Conservation (phyloP, 2,113 vertebrate species). For the Thamnophis sirtalis region DNA sequence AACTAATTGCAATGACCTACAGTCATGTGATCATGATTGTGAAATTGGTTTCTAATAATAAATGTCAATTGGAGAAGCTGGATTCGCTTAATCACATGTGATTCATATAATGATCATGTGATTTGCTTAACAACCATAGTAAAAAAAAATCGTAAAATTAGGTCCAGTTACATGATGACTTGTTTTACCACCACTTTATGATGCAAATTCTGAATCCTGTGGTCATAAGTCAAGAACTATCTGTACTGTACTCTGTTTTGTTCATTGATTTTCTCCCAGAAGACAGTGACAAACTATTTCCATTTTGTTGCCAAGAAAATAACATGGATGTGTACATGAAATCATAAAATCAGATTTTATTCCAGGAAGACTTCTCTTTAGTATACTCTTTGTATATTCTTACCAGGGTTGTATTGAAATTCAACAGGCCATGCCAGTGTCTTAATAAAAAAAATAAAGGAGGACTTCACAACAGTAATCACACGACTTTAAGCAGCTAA, state of each 20-base stretch:
- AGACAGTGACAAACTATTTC: background rate
- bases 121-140: background rate
- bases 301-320: background rate
- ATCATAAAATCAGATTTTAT: background rate
- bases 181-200: background rate
- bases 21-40: background rate
- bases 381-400: background rate
- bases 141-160: background rate
- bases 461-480: background rate
- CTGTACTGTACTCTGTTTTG: background rate
- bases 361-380: background rate
- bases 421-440: background rate
- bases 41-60: background rate
- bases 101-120: background rate
- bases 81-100: background rate
- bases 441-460: background rate
- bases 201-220: background rate
- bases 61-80: background rate
- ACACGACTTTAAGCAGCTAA: background rate
- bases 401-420: background rate
- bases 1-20: background rate
- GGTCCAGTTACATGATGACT: background rate
- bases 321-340: background rate
- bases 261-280: background rate
- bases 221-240: background rate